Conservation (phyloP, 2,888 invertebrate species). For the Ennomos fuscantarius region DNA sequence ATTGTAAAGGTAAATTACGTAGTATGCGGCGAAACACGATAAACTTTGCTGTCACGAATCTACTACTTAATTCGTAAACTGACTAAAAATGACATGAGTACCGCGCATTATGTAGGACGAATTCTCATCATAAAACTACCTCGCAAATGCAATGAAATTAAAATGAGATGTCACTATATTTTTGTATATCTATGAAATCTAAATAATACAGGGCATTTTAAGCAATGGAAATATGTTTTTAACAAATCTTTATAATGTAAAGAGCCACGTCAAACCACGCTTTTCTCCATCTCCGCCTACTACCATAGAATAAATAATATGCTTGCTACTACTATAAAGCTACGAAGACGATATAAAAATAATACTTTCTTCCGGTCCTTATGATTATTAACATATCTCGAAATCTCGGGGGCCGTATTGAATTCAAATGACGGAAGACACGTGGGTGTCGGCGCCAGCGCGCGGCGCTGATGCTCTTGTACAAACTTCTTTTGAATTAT, state of each 20-base stretch:
- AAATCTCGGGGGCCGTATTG: conserved; percentile 62
- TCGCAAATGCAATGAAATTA: not conserved
- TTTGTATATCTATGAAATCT: no score
- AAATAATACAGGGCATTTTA: no score
- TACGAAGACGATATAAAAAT: conserved; percentile 42
- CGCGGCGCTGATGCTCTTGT: conserved; percentile 27
- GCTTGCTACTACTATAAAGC: conserved; percentile 35
- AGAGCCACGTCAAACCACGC: not conserved
- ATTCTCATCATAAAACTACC: conserved; percentile 3
- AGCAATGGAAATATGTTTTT: no score
- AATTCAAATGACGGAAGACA: conserved; percentile 69
- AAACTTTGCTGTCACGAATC: conserved; percentile 9
- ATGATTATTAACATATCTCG: conserved; percentile 54
- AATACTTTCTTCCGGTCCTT: conserved; percentile 60
- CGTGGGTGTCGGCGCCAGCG: conserved; percentile 67
- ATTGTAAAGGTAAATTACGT: no score
- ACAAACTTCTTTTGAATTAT: conserved; percentile 12
- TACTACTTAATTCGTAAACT: not conserved
- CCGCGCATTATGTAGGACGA: not conserved
- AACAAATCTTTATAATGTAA: not conserved
- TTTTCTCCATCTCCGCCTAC: conserved; percentile 32
- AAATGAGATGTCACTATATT: no score
- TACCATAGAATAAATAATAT: no score
- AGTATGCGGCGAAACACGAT: no score
- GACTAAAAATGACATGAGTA: conserved; percentile 5